phyloP scores from a whole-genome alignment of 92 coral and sea anemone species.

The Parazoanthus atlanticus region DNA sequence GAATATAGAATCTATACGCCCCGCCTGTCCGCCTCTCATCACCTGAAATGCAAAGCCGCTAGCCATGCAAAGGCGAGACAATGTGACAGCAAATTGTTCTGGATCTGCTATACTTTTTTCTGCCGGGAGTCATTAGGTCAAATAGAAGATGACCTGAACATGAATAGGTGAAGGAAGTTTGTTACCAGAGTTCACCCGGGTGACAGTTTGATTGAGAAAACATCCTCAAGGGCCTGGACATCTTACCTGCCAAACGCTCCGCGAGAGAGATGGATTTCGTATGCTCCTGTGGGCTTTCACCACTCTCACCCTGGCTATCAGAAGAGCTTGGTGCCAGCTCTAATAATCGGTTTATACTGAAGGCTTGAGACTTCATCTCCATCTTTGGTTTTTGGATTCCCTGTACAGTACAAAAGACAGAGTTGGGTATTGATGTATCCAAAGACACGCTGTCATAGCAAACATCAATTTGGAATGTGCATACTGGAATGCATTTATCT shows the following conservation, averaged over 20 bases:
- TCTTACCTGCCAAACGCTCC: slow-evolving; percentile 86
- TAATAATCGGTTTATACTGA: slow-evolving; percentile 64
- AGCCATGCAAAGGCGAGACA: background rate
- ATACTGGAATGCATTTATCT: slow-evolving; percentile 35
- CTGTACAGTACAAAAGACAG: background rate
- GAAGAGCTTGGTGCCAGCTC: slow-evolving; percentile 56
- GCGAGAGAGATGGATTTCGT: slow-evolving; percentile 74
- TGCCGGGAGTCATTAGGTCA: slow-evolving; percentile 30
- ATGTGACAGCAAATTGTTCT: slow-evolving; percentile 32
- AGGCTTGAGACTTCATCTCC: slow-evolving; percentile 58
- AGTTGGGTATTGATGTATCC: background rate
- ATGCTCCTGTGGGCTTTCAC: slow-evolving; percentile 21
- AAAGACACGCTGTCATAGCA: slow-evolving; percentile 29
- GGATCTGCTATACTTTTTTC: background rate
- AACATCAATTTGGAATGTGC: slow-evolving; percentile 21
- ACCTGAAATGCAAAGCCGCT: slow-evolving; percentile 1
- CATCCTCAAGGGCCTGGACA: background rate
- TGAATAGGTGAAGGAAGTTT: slow-evolving; percentile 30
- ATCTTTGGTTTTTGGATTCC: slow-evolving; percentile 39
- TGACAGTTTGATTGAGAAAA: slow-evolving; percentile 22
- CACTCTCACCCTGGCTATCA: slow-evolving; percentile 28
- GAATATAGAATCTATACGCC: slow-evolving; percentile 10
- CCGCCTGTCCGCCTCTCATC: slow-evolving; percentile 35
- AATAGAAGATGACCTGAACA: slow-evolving; percentile 9
- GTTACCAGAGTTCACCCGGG: slow-evolving; percentile 20